Evolutionary conservation across 30 jellyfish, hydroid and myxozoan species (phyloP).

Genomic region (Aurelia aurita complex sp. Pacific): DNA sequence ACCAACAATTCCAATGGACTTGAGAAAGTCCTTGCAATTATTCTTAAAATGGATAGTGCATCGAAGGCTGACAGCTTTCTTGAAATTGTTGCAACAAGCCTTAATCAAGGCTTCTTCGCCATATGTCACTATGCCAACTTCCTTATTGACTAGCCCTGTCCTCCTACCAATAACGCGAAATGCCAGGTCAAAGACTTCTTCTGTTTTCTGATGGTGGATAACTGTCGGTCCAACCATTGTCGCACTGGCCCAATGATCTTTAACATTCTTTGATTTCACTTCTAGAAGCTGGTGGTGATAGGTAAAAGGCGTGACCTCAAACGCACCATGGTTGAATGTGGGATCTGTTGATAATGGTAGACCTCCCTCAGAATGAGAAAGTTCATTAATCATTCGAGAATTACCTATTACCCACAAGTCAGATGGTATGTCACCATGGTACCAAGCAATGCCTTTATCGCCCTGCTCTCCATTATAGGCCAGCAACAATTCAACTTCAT

Average conservation of each 20-base stretch:
- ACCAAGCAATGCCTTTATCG: neutral
- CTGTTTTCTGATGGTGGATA: neutral
- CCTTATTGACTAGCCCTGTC: no score
- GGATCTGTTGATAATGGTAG: neutral
- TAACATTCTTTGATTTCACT: neutral
- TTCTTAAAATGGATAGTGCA: constrained; percentile 13
- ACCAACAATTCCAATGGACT: constrained; percentile 5
- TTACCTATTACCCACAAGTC: constrained; percentile 8
- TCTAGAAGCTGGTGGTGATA: neutral
- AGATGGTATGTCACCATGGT: no score
- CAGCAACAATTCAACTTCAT: neutral
- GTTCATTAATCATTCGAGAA: neutral
- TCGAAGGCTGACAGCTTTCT: neutral
- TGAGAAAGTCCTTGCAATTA: constrained; percentile 2
- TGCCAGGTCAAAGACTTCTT: constrained; percentile 4
- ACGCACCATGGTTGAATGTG: constrained; percentile 18
- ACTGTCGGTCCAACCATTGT: constrained; percentile 7
- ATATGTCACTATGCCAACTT: no score
- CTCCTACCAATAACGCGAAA: constrained; percentile 2
- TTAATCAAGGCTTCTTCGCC: constrained; percentile 11
- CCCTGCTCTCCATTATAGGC: constrained; percentile 8
- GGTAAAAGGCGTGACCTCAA: constrained; percentile 12
- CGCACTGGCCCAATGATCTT: constrained; percentile 2
- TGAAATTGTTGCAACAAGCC: constrained; percentile 1
- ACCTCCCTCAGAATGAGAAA: neutral